Evolutionary conservation across 2,113 vertebrate genomes (phyloP), one percentile per base, ranked within the genome.

Genomic region (Pygoscelis adeliae): DNA sequence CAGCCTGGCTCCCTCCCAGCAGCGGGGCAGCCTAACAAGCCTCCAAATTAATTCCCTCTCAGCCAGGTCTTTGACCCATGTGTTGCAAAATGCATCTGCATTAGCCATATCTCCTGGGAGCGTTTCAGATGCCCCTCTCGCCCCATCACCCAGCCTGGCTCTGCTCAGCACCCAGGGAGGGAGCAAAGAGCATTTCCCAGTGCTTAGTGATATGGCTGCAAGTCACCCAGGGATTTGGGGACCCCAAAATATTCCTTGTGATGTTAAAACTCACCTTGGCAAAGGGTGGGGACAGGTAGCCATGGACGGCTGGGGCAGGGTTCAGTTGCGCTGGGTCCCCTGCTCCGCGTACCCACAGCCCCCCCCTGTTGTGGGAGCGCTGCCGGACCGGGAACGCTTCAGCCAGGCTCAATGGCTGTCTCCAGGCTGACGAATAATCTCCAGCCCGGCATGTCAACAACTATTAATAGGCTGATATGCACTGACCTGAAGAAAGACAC

Each of bases 331-430:
- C 50, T 20, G 52, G 19, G 11, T 47, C 16, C 40, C 10, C 16
- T 44, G 36, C 17, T 86, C 59, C 13, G 10, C 0, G 1, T 4
- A 9, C 22, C 34, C 19, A 11, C 42, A 46, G 32, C 19, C 23
- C 16, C 23, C 16, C 21, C 2, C 38, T 36, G 13, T 7, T 55
- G 47, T 1, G 9, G 67, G 66, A 80, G n/a, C 0, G 4, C 58
- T 77, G 80, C 40, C 0, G 11, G 55, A 2, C 15, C 0, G 0
- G 63, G 70, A 50, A 4, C 0, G 3, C 36, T 86, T 56, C 47
- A 11, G 79, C 67, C 0, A 0, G 50, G 89, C 81, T 83, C 1
- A 0, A 2, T 29, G 63, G 22, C 63, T 44, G 36, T 58, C 63
- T 74, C 52, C 58, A 29, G 44, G 58, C 70, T 87, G 66, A 36